A percentile compares a stretch with the other conserved stretches of the same genome.
Evolutionary conservation across 2,113 vertebrate genomes (phyloP).

Genomic region (Brachirus orientalis): DNA sequence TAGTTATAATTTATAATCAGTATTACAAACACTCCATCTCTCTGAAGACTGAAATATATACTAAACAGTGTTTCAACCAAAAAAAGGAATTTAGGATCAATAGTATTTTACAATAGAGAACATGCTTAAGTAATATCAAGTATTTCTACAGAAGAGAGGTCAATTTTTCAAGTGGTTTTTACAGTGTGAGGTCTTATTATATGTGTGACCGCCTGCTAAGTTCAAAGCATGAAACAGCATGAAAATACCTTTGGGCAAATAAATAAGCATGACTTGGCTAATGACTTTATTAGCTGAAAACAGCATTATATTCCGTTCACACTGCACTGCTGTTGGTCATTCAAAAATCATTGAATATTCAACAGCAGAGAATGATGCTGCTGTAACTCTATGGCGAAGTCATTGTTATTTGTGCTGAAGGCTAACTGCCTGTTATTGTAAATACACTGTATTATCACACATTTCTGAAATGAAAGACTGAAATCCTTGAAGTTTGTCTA

Average conservation of each 20-base stretch:
- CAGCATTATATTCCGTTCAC: conserved; percentile 28
- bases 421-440: conserved; percentile 9
- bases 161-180: background rate
- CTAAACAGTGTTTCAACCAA: no score
- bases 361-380: conserved; percentile 34
- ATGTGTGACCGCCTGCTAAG: conserved; percentile 9
- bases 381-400: conserved; percentile 40
- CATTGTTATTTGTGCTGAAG: conserved; percentile 21
- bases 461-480: conserved; percentile 46
- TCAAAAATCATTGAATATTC: conserved; percentile 8
- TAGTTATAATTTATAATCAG: conserved; percentile 21
- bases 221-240: conserved; percentile 22
- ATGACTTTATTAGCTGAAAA: conserved; percentile 26
- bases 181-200: no score
- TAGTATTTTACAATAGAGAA: conserved; percentile 20
- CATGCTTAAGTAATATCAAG: background rate
- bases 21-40: conserved; percentile 34
- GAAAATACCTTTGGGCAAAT: conserved; percentile 5
- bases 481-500: conserved; percentile 17
- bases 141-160: conserved; percentile 7
- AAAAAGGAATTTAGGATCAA: no score
- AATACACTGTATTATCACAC: conserved; percentile 17
- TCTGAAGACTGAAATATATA: conserved; percentile 47
- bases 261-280: conserved; percentile 27
- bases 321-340: conserved; percentile 12